Evolutionary conservation across 2,797 vertebrate species (phyloP).

Genomic region (Spheniscus humboldti): DNA sequence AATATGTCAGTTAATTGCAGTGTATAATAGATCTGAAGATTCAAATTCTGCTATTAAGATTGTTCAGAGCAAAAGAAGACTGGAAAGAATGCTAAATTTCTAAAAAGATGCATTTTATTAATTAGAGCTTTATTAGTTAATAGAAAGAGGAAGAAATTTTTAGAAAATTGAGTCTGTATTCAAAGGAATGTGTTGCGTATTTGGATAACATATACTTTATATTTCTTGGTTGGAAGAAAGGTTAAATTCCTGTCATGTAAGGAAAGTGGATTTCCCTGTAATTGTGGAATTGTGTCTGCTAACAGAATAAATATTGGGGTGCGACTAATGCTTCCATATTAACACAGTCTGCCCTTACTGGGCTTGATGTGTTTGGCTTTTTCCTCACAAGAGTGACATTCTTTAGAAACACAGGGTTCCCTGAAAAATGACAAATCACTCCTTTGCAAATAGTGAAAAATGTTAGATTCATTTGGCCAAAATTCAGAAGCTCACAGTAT

Average conservation of each 20-base stretch:
- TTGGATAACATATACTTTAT: background rate
- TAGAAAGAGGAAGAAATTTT: background rate
- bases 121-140: background rate
- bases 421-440: background rate
- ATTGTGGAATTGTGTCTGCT: background rate
- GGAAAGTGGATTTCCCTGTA: background rate
- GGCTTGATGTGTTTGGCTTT: background rate
- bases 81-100: background rate
- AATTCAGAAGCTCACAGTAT: background rate
- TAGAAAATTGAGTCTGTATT: background rate
- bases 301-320: background rate
- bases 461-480: background rate
- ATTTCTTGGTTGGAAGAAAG: background rate
- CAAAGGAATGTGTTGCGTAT: background rate
- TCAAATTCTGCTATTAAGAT: background rate
- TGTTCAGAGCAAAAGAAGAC: background rate
- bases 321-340: background rate
- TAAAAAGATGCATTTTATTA: background rate
- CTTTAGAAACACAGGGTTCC: background rate
- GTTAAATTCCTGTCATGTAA: background rate
- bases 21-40: background rate
- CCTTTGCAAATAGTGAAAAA: background rate
- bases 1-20: background rate
- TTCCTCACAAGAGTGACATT: background rate
- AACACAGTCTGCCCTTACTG: background rate